phyloP scores from a whole-genome alignment of 2,888 invertebrate species.

The Machimus rusticus region DNA sequence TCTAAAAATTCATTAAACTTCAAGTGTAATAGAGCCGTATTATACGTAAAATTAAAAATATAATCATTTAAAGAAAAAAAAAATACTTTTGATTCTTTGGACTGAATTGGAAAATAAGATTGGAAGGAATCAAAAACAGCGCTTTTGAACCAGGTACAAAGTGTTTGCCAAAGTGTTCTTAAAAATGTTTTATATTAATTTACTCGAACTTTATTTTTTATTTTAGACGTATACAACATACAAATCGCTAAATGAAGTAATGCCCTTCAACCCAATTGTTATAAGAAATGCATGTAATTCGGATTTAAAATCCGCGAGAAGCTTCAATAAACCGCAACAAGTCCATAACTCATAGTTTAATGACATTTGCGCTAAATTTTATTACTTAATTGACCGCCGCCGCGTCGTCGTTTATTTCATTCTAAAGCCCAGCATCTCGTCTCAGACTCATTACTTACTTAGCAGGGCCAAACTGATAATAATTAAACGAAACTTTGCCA shows the following conservation, averaged over 20 bases:
- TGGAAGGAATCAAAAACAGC: too few relatives aligned
- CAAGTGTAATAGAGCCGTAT: too few relatives aligned
- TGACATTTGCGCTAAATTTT: conserved; percentile 3
- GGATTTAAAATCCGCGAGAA: not conserved
- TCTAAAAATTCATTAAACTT: too few relatives aligned
- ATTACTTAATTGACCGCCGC: not conserved
- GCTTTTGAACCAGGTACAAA: too few relatives aligned
- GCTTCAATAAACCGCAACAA: not conserved
- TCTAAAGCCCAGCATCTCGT: not conserved
- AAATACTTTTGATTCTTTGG: too few relatives aligned
- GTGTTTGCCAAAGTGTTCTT: too few relatives aligned
- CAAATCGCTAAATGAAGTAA: not conserved
- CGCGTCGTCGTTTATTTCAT: not conserved
- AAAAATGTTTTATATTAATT: too few relatives aligned
- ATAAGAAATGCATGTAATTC: not conserved
- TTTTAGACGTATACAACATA: too few relatives aligned
- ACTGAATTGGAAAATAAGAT: too few relatives aligned
- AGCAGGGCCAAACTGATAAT: not conserved
- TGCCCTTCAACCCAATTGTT: not conserved
- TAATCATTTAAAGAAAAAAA: too few relatives aligned
- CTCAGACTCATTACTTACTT: not conserved
- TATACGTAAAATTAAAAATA: too few relatives aligned
- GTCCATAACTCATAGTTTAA: not conserved
- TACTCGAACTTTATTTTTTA: too few relatives aligned
- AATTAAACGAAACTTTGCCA: not conserved